Conservation (phyloP, 23 tunicate genomes). For the Halocynthia roretzi region DNA sequence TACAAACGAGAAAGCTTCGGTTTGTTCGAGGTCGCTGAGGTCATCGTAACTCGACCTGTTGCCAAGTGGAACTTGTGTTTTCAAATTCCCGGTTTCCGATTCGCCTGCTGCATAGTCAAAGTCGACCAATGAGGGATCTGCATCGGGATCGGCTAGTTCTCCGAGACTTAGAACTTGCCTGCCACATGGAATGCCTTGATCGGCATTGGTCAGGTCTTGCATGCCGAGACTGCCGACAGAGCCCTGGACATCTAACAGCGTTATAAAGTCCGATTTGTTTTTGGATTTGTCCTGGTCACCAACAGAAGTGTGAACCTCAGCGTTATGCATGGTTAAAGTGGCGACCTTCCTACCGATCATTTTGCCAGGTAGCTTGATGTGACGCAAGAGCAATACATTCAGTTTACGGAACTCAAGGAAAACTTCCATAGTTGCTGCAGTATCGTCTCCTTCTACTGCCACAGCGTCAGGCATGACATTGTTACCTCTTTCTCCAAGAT, state of each 20-base stretch:
- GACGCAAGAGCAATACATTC: conserved; percentile 68
- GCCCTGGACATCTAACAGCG: conserved; percentile 38
- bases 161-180: conserved; percentile 30
- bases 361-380: conserved; percentile 24
- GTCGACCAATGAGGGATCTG: neutral
- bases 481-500: too few relatives aligned
- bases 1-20: conserved; percentile 26
- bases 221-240: conserved; percentile 58
- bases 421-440: conserved; percentile 23
- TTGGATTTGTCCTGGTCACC: conserved; percentile 4
- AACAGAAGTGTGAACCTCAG: conserved; percentile 33
- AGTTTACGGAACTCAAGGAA: conserved; percentile 57
- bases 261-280: neutral
- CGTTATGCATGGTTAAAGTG: conserved; percentile 75
- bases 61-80: too few relatives aligned
- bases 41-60: neutral
- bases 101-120: too few relatives aligned
- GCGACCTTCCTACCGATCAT: conserved; percentile 64
- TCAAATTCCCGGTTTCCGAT: too few relatives aligned
- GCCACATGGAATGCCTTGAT: conserved; percentile 43
- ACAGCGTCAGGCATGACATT: neutral
- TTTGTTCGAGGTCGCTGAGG: neutral
- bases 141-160: neutral
- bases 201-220: conserved; percentile 59
- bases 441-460: conserved; percentile 2